A percentile compares a stretch with the other conserved stretches of the same genome.
These are phyloP conservation scores for Heterotilapia buettikoferi DNA, from an alignment of 2,113 vertebrate genomes.

Conservation along the genomic window DNA sequence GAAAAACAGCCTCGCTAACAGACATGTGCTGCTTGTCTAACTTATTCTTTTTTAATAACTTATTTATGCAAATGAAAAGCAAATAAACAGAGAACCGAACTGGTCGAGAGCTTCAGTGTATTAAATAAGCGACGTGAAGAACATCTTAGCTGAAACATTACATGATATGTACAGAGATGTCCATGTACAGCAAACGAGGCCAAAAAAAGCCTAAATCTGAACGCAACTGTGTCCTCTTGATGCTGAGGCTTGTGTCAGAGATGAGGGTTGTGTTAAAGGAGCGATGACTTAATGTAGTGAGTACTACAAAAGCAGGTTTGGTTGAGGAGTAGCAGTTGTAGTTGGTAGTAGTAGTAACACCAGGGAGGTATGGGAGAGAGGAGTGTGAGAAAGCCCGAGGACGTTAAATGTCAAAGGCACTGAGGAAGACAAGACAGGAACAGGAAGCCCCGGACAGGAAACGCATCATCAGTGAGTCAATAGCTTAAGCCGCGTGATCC, in stretches of 20 bases:
- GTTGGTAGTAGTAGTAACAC: conserved; percentile 61
- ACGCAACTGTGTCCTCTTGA: conserved; percentile 28
- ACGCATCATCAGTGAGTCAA: conserved; percentile 86
- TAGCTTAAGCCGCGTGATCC: conserved; percentile 88
- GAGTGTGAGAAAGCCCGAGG: conserved; percentile 55
- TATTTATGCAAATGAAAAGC: conserved; percentile 24
- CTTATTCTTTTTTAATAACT: conserved; percentile 12
- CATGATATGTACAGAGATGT: conserved; percentile 57
- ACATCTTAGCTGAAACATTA: conserved; percentile 29
- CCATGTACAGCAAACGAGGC: conserved; percentile 20
- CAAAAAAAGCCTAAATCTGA: conserved; percentile 44
- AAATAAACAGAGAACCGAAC: conserved; percentile 19
- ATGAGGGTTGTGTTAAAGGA: conserved; percentile 52
- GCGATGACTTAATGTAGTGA: conserved; percentile 47
- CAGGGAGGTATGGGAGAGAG: conserved; percentile 49
- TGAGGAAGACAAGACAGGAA: conserved; percentile 56
- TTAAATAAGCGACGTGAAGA: conserved; percentile 54
- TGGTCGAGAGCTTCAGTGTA: neutral
- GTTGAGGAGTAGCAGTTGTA: conserved; percentile 56
- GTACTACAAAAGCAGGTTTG: conserved; percentile 54
- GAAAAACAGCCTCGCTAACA: conserved; percentile 37
- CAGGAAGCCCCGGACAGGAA: conserved; percentile 63
- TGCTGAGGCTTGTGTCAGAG: conserved; percentile 38
- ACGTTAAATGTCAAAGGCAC: conserved; percentile 62
- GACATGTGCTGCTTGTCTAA: neutral